Conservation (phyloP, 1,140 invertebrate genomes). For the Phymastichus coffea region DNA sequence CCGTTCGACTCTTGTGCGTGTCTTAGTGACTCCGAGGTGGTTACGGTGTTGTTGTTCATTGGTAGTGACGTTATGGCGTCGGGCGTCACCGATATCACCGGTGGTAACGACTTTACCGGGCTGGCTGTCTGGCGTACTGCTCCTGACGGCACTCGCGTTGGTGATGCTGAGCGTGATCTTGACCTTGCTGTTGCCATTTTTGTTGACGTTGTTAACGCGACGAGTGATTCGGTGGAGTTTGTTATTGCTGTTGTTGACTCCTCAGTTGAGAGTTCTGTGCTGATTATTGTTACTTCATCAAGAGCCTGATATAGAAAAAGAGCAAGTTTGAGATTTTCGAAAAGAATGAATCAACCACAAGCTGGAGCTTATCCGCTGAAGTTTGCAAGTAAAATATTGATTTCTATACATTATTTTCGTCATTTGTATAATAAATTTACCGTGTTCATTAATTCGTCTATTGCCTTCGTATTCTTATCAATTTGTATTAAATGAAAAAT, state of each 20-base stretch:
- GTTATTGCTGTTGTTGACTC: not conserved
- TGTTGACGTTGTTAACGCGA: not conserved
- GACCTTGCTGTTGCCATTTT: conserved; percentile 7
- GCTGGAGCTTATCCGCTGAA: too few relatives aligned
- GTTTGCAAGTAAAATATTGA: not conserved
- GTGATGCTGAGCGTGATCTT: conserved; percentile 42
- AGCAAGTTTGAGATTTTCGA: too few relatives aligned
- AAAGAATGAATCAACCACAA: too few relatives aligned
- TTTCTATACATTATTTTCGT: not conserved
- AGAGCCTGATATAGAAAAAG: not conserved
- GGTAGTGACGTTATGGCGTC: conserved; percentile 30
- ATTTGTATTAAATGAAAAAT: too few relatives aligned
- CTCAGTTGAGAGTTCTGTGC: not conserved
- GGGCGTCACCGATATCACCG: conserved; percentile 52
- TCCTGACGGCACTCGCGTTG: conserved; percentile 18
- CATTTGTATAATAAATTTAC: too few relatives aligned
- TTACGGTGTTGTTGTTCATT: not conserved
- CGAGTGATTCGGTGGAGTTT: not conserved
- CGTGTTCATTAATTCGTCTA: too few relatives aligned
- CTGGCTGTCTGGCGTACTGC: conserved; percentile 46
- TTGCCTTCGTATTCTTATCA: too few relatives aligned
- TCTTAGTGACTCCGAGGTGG: conserved; percentile 14
- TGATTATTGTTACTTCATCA: not conserved
- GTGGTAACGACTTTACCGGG: conserved; percentile 50
- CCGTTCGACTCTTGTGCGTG: conserved; percentile 22